Percentiles rank a stretch among this genome's conserved stretches.
Conservation (phyloP, 2,797 vertebrate species). For the Tiaroga cobitis region DNA sequence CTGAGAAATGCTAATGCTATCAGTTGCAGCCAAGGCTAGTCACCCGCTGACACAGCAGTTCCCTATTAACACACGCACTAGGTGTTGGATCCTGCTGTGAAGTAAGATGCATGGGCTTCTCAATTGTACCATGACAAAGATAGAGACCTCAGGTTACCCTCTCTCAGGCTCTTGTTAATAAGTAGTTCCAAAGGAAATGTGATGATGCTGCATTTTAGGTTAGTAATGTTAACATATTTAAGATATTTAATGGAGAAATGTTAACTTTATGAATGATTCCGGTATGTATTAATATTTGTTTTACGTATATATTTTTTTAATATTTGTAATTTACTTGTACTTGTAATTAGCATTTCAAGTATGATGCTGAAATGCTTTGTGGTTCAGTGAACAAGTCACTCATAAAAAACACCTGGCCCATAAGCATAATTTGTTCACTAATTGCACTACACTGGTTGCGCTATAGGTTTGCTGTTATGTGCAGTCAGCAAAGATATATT, state of each 20-base stretch:
- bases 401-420: neutral
- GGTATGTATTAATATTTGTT: too few relatives aligned
- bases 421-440: neutral
- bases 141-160: slow-evolving; percentile 25
- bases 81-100: neutral
- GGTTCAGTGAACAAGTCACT: neutral
- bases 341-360: neutral
- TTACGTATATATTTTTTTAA: too few relatives aligned
- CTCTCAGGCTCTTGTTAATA: slow-evolving; percentile 12
- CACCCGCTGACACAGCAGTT: slow-evolving; percentile 43
- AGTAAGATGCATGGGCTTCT: neutral
- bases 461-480: neutral
- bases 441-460: neutral
- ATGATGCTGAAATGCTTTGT: neutral
- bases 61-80: slow-evolving; percentile 20
- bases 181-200: neutral
- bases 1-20: slow-evolving; percentile 60
- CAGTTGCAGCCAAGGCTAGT: slow-evolving; percentile 46
- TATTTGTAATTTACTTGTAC: neutral
- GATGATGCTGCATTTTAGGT: neutral
- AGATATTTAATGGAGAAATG: neutral
- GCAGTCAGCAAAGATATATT: neutral
- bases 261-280: neutral
- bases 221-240: neutral
- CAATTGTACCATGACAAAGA: slow-evolving; percentile 31